Base-by-base conservation (phyloP, 1,140 invertebrate species). In the Drosophila arizonae region DNA sequence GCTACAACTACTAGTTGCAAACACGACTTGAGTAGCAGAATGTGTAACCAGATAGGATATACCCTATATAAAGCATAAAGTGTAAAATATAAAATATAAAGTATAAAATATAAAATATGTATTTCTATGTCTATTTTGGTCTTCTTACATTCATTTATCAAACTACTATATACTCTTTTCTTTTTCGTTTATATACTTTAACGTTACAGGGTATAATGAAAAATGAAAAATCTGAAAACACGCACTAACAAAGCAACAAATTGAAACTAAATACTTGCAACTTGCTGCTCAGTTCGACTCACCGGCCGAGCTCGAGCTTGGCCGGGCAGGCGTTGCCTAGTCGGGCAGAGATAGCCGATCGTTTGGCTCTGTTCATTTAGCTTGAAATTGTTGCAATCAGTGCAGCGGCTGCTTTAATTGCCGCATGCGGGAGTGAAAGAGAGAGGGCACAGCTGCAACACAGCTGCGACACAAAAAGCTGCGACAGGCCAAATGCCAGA, bases 161-260 rank as follows among this genome's bases (percentile, higher is more conserved):
- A 30, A 6, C 28, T 30, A 30, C 6, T 6, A 6, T 30, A 30
- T 6, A 0, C 28, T 6, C 4, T 30, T 30, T 6, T 28, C 28
- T 28, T 28, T 28, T 0, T 6, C 1, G 28, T 10, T 4, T 48
- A 4, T 3, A 24, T 39, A 39, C 11, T 39, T 11, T 11, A 11
- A 10, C 3, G 3, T 39, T 39, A 17, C 30, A 55, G 52, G 52
- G 52, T 39, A 55, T 55, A 21, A 55, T 55, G 52, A 55, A 55
- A 55, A 55, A 84, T 84, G 84, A 88, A 80, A 88, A 88, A 88
- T 80, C 84, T 78, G 52, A 33, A 71, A 88, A 77, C 85, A 82
- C 84, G 84, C 85, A 88, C 73, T 89, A 88, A 80, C 85, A 88
- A 88, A 88, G 80, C 84, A 89, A 84, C 84, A 88, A 88, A 88